Evolutionary conservation across 2,888 invertebrate species (phyloP), one percentile per base, ranked within the genome.

Genomic region (Ecliptopera silaceata): DNA sequence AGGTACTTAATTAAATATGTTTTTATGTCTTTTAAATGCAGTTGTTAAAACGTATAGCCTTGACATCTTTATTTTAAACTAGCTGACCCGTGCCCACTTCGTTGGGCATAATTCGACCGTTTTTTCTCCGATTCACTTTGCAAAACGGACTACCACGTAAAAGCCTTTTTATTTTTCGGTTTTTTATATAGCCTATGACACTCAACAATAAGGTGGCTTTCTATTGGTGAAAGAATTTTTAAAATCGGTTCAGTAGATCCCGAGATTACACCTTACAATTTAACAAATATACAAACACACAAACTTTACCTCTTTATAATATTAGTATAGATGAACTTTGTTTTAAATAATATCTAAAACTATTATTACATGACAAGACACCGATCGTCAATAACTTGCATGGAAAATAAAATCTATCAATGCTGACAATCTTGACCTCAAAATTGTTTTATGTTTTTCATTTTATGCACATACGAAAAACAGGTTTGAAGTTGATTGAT

Each of bases 321-420:
- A 12, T 34, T 46, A n/a, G n/a, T n/a, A n/a, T n/a, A n/a, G n/a
- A n/a, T n/a, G 36, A 46, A 46, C 45, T 45, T 46, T 46, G 46
- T 22, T 20, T 18, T 45, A 6, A 44, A 31, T 31, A 17, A 15
- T 29, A 32, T 32, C 43, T 20, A 32, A 45, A 34, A 18, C 32
- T 12, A 20, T 32, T 45, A 18, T 47, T 22, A 46, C 36, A n/a
- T n/a, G n/a, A 47, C 15, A 26, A 4, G 13, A 22, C 10, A 32
- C 20, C 10, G 6, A n/a, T 12, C 41, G 12, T 41, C 20, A 5
- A 34, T 6, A 34, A 1, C 13, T 1, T 13, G 34, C 34, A 13
- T 34, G 32, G 13, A 42, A 38, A 51, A 51, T 18, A 3, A 10
- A 12, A 41, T 29, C 17, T 34, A 22, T 43, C 32, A 31, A 13